Conservation (phyloP, 2,113 vertebrate genomes). For the Merops nubicus region DNA sequence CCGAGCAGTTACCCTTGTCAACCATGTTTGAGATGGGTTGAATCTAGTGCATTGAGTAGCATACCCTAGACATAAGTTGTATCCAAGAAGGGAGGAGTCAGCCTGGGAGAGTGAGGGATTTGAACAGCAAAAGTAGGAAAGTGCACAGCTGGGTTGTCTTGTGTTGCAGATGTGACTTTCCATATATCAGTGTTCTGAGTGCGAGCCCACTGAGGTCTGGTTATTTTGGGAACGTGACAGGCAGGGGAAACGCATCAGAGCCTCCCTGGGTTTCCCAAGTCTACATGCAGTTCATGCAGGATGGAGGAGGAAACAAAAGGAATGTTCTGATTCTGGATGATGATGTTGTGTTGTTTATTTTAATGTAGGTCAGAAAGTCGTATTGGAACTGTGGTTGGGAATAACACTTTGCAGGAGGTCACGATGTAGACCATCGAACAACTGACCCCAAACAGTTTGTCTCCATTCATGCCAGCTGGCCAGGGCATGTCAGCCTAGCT, state of each 20-base stretch:
- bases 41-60: background rate
- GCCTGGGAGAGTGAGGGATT: background rate
- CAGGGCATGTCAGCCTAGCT: background rate
- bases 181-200: accelerated
- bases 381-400: background rate
- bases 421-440: background rate
- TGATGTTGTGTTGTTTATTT: background rate
- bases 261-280: background rate
- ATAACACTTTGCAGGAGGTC: background rate
- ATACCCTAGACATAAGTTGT: background rate
- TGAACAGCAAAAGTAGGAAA: background rate
- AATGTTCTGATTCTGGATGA: background rate
- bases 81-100: background rate
- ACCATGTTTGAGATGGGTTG: background rate
- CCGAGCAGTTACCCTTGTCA: background rate
- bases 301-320: background rate
- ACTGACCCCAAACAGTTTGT: background rate
- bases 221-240: background rate
- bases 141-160: background rate
- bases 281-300: background rate
- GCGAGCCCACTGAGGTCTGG: background rate
- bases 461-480: background rate
- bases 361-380: background rate
- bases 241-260: background rate
- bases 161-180: background rate